Evolutionary conservation across 1,140 invertebrate genomes (phyloP), one percentile per base, ranked within the genome.

Genomic region (Drosophila murphyi): DNA sequence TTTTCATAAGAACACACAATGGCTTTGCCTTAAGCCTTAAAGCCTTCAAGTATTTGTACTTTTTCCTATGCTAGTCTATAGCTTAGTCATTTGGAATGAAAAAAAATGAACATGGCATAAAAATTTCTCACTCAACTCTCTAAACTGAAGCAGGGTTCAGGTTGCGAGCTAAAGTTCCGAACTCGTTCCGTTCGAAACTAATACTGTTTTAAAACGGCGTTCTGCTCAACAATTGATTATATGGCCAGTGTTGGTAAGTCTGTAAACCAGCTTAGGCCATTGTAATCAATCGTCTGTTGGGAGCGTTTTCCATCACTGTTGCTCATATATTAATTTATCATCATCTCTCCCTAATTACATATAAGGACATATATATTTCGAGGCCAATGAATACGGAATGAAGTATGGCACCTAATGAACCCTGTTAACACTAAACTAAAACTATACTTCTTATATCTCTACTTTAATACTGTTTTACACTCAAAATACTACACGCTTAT

Each of bases 121-220:
- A 52, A 43, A 64, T 59, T 71, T 85, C 67, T 85, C 57, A 83
- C 81, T 80, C 71, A 85, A 82, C 70, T 82, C 75, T 75, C 67
- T 85, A 54, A 52, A 74, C 73, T 70, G 67, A 76, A 63, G 63
- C 74, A 79, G 77, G 59, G 59, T 79, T 73, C 76, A 88, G 82
- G 73, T 79, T 83, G 68, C 80, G 68, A 76, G 78, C 76, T 82
- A 68, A 68, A 88, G 82, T 87, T 88, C 83, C 80, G 80, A 83
- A 83, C 83, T 88, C 83, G 85, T 83, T 89, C 83, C 83, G 83
- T 88, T 88, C 83, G 83, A 88, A 88, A 88, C 83, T 88, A 51
- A 78, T 64, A 88, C 83, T 88, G 83, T 83, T 57, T 45, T 64
- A 57, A 65, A 64, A 41, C 20, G 57, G 68, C 79, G 81, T 76